Percentiles rank a stretch among this genome's conserved stretches.
Evolutionary conservation across 2,113 vertebrate genomes (phyloP).

Genomic region (Ochotona curzoniae): DNA sequence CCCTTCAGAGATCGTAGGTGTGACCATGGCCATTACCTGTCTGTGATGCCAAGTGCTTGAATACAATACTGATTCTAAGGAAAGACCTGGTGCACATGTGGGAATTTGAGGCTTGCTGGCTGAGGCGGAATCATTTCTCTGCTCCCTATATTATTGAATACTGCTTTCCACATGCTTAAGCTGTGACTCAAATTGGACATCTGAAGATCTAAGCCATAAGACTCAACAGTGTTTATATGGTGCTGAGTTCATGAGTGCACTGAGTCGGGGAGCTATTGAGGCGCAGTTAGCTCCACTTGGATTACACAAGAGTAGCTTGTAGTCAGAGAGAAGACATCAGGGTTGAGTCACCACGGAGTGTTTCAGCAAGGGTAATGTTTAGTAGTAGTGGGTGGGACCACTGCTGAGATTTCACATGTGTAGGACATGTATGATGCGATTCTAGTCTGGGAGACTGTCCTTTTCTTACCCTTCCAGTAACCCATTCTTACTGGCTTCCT

Average conservation of each 20-base stretch:
- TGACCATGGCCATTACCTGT: not conserved
- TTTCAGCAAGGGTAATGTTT: not conserved
- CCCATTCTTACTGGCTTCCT: no score
- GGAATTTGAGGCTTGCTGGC: not conserved
- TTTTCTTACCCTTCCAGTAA: no score
- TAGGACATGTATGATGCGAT: no score
- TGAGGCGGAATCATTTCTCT: not conserved
- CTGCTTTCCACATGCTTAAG: not conserved
- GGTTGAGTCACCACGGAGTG: no score
- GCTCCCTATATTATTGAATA: not conserved
- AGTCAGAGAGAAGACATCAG: no score
- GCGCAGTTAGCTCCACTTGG: not conserved
- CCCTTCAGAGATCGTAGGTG: not conserved
- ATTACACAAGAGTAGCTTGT: not conserved
- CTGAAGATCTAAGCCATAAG: not conserved
- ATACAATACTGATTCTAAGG: not conserved
- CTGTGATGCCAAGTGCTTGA: not conserved
- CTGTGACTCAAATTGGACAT: not conserved
- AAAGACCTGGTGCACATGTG: not conserved
- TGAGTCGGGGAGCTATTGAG: not conserved
- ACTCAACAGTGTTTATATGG: not conserved
- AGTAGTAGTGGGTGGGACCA: not conserved
- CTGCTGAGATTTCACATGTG: no score
- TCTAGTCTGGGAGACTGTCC: not conserved
- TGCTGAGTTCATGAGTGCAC: not conserved